Conservation (phyloP, 2,888 invertebrate genomes). For the Melanostoma mellinum region DNA sequence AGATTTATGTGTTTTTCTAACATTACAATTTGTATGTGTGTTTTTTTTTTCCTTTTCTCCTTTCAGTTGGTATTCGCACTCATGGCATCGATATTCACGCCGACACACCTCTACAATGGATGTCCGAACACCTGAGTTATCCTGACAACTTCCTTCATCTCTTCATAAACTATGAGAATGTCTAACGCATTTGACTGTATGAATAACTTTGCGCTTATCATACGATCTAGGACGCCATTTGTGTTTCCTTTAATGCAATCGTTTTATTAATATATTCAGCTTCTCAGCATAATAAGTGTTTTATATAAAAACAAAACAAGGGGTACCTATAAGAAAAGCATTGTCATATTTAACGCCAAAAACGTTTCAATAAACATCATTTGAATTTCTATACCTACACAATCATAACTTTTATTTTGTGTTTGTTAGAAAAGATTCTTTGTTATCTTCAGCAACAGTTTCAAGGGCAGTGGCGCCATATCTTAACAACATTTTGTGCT, state of each 20-base stretch:
- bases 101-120: constrained; percentile 97
- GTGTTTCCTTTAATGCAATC: constrained; percentile 62
- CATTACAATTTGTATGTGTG: constrained; percentile 5
- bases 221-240: constrained; percentile 53
- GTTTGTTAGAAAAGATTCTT: no score
- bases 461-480: no score
- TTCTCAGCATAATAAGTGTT: constrained; percentile 60
- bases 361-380: constrained; percentile 54
- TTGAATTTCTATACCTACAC: constrained; percentile 7
- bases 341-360: constrained; percentile 66
- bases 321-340: constrained; percentile 13
- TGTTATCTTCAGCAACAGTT: no score
- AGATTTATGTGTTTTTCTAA: constrained; percentile 62
- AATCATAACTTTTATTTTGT: not conserved
- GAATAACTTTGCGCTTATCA: constrained; percentile 53
- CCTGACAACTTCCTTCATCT: constrained; percentile 99
- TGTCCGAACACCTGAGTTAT: constrained; percentile 98
- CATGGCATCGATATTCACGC: constrained; percentile 94
- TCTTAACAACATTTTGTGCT: no score
- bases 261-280: constrained; percentile 69
- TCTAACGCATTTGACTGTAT: constrained; percentile 70
- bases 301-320: constrained; percentile 32
- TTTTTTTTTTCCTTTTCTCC: constrained; percentile 60
- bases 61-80: constrained; percentile 89
- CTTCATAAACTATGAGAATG: constrained; percentile 82